Percentiles rank a stretch among this genome's conserved stretches.
phyloP scores from a whole-genome alignment of 2,888 invertebrate genomes.

The Temnothorax rugatulus region DNA sequence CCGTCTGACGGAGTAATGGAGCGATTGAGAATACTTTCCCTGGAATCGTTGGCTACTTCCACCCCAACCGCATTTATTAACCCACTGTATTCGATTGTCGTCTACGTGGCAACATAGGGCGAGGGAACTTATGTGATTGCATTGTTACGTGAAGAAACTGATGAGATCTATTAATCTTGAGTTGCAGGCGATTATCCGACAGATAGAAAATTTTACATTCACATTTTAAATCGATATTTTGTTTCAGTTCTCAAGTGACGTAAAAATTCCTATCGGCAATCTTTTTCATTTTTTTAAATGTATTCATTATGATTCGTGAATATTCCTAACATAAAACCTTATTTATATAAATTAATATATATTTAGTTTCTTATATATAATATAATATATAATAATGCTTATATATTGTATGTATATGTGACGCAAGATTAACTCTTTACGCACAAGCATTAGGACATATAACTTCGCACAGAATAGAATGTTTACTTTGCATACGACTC shows the following conservation, averaged over 20 bases:
- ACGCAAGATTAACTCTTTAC: conserved; percentile 11
- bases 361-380: not conserved
- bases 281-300: not conserved
- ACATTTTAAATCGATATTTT: not conserved
- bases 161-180: conserved; percentile 24
- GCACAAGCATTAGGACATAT: not conserved
- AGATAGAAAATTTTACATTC: not conserved
- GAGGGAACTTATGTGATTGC: conserved; percentile 12
- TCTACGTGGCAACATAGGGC: conserved; percentile 1
- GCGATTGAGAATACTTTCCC: conserved; percentile 55
- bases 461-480: conserved; percentile 10
- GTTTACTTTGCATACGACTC: conserved; percentile 26
- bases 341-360: not conserved
- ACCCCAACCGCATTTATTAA: conserved; percentile 28
- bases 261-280: not conserved
- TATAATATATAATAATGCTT: not conserved
- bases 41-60: conserved; percentile 32
- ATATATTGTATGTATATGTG: not conserved
- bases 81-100: conserved; percentile 25
- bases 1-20: conserved; percentile 58
- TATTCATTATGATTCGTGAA: not conserved
- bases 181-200: not conserved
- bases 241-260: not conserved
- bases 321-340: not conserved
- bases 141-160: conserved; percentile 15